A percentile compares a stretch with the other conserved stretches of the same genome.
Conservation (phyloP, 35 echinoderm and acorn worm species). For the Heliocidaris tuberculata region DNA sequence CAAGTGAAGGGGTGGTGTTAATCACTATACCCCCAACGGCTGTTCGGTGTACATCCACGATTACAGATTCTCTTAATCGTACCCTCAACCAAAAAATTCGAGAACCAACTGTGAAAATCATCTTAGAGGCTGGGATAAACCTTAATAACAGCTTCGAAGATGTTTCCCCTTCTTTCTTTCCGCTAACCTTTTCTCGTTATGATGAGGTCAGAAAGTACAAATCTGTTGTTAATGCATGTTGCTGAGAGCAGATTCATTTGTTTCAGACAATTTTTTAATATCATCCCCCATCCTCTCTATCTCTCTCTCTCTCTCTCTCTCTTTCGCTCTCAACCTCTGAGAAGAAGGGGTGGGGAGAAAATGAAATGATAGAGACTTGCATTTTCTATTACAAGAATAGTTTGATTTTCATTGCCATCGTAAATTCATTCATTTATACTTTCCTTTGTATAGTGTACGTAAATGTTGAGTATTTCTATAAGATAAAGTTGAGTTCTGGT, state of each 20-base stretch:
- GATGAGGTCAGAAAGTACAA: background rate
- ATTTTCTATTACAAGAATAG: no score
- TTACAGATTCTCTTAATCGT: slow-evolving; percentile 16
- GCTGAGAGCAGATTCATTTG: background rate
- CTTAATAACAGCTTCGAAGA: background rate
- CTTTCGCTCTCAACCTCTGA: background rate
- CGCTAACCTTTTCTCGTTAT: background rate
- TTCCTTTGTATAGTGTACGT: no score
- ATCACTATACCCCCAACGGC: slow-evolving; percentile 15
- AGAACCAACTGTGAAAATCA: slow-evolving; percentile 24
- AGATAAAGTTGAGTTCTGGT: no score
- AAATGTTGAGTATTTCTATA: no score
- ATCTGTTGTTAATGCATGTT: background rate
- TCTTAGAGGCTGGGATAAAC: background rate
- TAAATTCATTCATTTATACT: no score
- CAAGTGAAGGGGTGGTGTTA: background rate
- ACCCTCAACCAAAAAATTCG: slow-evolving; percentile 1
- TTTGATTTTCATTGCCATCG: no score
- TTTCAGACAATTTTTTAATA: background rate
- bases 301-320: background rate
- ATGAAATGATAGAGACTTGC: no score
- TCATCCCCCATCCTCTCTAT: background rate
- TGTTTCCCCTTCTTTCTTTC: background rate
- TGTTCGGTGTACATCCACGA: slow-evolving; percentile 13
- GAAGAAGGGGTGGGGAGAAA: no score